These are phyloP conservation scores for Propithecus perrieri DNA, from an alignment of 2,797 vertebrate genomes.

Conservation along the genomic window DNA sequence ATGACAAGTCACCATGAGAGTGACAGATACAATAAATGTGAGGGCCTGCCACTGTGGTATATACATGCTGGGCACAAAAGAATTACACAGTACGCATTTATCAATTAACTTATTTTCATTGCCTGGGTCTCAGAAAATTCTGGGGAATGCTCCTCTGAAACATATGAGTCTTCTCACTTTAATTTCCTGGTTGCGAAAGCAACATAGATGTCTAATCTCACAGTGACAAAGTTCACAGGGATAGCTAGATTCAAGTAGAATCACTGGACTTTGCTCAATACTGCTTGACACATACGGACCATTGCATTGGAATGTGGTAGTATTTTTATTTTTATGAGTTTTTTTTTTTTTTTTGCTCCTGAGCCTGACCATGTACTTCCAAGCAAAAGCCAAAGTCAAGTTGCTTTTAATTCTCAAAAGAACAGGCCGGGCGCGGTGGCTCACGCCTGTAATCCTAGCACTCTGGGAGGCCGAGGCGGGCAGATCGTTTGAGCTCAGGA, in stretches of 20 bases:
- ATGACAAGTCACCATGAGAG: background rate
- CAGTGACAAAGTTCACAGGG: background rate
- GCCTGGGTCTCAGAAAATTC: background rate
- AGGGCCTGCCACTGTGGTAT: background rate
- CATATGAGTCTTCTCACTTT: background rate
- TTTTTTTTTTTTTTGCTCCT: background rate
- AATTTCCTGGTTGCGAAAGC: background rate
- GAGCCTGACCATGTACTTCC: background rate
- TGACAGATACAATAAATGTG: background rate
- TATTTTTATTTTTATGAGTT: constrained; percentile 21
- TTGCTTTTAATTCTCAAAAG: constrained; percentile 37
- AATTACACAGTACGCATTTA: background rate
- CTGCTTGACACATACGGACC: background rate
- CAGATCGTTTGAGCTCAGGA: no score
- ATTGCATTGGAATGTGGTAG: background rate
- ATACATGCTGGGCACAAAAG: background rate
- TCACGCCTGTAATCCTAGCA: no score
- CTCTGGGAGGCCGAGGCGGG: no score
- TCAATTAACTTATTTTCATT: background rate
- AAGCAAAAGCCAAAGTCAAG: constrained; percentile 15
- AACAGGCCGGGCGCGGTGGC: no score
- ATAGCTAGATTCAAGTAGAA: background rate
- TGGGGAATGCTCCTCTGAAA: background rate
- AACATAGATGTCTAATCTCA: background rate
- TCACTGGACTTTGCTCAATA: background rate